Conservation (phyloP, 2,888 invertebrate genomes). For the Mesochorus sp. region DNA sequence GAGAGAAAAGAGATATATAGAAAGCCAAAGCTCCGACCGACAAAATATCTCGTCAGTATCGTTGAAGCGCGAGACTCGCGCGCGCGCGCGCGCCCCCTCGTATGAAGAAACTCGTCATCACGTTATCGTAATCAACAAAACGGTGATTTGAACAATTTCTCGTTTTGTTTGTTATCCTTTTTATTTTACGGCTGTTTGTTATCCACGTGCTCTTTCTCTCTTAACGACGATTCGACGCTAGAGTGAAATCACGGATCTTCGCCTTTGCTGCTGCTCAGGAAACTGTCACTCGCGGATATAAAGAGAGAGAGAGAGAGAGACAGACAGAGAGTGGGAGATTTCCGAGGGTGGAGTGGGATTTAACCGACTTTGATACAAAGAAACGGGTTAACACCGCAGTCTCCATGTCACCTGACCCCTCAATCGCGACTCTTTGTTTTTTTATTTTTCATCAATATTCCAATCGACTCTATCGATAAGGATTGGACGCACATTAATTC, state of each 20-base stretch:
- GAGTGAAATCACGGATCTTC: too few species aligned
- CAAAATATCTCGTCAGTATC: slow-evolving; percentile 58
- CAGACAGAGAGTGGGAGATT: slow-evolving; percentile 36
- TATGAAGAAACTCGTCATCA: neutral
- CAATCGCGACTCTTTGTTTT: slow-evolving; percentile 31
- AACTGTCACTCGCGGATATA: too few species aligned
- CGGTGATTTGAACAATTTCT: too few species aligned
- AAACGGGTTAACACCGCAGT: slow-evolving; percentile 22
- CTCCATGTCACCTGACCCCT: slow-evolving; percentile 25
- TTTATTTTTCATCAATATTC: slow-evolving; percentile 16
- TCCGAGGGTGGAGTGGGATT: slow-evolving; percentile 39
- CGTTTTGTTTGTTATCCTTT: too few species aligned
- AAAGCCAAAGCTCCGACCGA: slow-evolving; percentile 46
- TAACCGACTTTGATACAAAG: slow-evolving; percentile 20
- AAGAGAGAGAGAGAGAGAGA: slow-evolving; percentile 14
- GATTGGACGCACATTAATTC: too few species aligned
- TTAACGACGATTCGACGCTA: too few species aligned
- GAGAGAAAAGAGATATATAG: slow-evolving; percentile 45
- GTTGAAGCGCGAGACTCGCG: slow-evolving; percentile 60
- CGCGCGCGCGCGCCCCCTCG: slow-evolving; percentile 43
- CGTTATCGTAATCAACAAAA: too few species aligned
- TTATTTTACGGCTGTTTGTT: too few species aligned
- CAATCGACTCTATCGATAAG: too few species aligned
- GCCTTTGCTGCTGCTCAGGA: too few species aligned
- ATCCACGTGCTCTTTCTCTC: too few species aligned